A percentile compares a stretch with the other conserved stretches of the same genome.
Conservation (phyloP, 2,888 invertebrate species). For the Aphidius colemani region DNA sequence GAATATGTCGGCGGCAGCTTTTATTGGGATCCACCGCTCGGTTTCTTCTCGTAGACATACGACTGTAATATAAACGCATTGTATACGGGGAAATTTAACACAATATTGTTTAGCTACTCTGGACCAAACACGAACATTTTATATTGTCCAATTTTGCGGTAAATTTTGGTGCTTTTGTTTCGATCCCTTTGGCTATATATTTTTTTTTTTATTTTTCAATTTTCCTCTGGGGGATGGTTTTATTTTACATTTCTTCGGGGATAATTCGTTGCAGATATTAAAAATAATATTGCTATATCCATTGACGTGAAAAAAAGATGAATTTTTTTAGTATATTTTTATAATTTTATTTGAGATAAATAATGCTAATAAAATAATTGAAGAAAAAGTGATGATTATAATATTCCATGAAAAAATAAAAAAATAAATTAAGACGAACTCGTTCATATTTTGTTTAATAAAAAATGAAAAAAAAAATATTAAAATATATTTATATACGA, state of each 20-base stretch:
- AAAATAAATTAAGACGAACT: too few relatives aligned
- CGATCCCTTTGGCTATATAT: constrained; percentile 23
- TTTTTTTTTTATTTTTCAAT: constrained; percentile 4
- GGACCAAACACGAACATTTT: constrained; percentile 37
- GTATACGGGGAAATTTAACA: constrained; percentile 8
- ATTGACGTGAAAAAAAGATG: too few relatives aligned
- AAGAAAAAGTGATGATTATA: too few relatives aligned
- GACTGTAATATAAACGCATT: not conserved
- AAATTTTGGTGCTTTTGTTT: constrained; percentile 43
- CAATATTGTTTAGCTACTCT: not conserved
- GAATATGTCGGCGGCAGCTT: constrained; percentile 37
- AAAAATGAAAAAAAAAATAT: too few relatives aligned
- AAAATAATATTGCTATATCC: too few relatives aligned
- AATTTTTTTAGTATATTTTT: too few relatives aligned
- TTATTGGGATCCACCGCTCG: constrained; percentile 38
- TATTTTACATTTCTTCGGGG: not conserved
- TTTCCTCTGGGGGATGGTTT: constrained; percentile 12
- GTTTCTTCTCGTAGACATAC: not conserved
- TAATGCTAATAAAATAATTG: too few relatives aligned
- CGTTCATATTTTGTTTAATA: too few relatives aligned
- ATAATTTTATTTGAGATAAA: too few relatives aligned
- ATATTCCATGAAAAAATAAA: too few relatives aligned
- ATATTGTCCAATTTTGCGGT: constrained; percentile 54
- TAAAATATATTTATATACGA: too few relatives aligned
- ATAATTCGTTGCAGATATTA: not conserved